A percentile compares a stretch with the other conserved stretches of the same genome.
phyloP scores from a whole-genome alignment of 2,113 vertebrate genomes.

The Boulengeromyrus knoepffleri region DNA sequence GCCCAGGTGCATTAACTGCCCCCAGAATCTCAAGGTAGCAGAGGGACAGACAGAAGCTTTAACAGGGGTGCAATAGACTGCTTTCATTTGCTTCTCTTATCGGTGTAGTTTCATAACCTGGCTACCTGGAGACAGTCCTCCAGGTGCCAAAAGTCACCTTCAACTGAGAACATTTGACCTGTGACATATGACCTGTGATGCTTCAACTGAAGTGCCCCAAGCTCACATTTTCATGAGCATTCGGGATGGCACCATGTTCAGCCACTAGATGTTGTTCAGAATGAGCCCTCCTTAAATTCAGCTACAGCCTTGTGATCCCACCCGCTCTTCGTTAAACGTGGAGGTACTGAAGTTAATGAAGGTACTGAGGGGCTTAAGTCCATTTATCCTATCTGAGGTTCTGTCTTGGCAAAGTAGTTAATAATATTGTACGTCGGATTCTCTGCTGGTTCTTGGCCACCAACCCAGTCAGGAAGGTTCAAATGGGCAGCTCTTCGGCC shows the following conservation, averaged over 20 bases:
- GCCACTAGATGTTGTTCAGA: background rate
- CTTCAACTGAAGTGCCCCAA: background rate
- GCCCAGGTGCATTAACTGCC: constrained; percentile 18
- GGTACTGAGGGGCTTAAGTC: background rate
- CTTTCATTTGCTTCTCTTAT: background rate
- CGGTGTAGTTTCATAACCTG: background rate
- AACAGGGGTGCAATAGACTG: background rate
- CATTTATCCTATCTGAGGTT: background rate
- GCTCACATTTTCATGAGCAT: background rate
- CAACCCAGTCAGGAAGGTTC: background rate
- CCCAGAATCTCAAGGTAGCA: background rate
- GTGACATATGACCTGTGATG: background rate
- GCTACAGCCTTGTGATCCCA: background rate
- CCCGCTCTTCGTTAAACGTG: background rate
- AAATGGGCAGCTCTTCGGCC: background rate
- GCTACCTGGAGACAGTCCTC: background rate
- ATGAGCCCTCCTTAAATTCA: background rate
- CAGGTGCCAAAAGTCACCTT: background rate
- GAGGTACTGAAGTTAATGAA: no score
- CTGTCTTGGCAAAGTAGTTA: background rate
- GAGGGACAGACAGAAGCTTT: background rate
- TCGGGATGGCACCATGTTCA: background rate
- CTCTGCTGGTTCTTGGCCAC: background rate
- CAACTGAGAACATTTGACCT: background rate
- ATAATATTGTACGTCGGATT: background rate